Percentiles rank a stretch among this genome's conserved stretches.
Evolutionary conservation across 1,140 invertebrate genomes (phyloP).

Genomic region (Drosophila fuyamai): DNA sequence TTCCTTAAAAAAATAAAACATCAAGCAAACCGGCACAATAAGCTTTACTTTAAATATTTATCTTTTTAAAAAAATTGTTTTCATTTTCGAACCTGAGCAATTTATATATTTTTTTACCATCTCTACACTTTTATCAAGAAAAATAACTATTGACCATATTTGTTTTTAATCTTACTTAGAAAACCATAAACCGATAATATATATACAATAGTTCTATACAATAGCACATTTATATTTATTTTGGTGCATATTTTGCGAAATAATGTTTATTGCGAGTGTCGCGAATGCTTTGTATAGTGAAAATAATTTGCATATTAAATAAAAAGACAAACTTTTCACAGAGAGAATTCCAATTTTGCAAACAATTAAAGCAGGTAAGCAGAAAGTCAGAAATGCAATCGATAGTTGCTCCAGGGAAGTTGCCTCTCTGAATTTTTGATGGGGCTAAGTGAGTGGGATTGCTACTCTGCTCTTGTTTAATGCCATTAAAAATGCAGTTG

Average conservation of each 20-base stretch:
- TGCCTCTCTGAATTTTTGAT: not conserved
- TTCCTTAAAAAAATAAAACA: too few species aligned
- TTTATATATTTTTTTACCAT: too few species aligned
- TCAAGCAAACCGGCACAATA: too few species aligned
- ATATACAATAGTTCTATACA: too few species aligned
- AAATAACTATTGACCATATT: not conserved
- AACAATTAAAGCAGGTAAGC: conserved; percentile 10
- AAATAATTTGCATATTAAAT: conserved; percentile 53
- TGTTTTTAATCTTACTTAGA: not conserved
- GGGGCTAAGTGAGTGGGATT: not conserved
- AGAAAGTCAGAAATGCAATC: conserved; percentile 34
- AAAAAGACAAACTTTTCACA: conserved; percentile 13
- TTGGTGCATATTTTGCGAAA: not conserved
- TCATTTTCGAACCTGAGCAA: too few species aligned
- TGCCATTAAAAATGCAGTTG: conserved; percentile 75
- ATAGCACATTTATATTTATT: not conserved
- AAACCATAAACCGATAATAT: too few species aligned
- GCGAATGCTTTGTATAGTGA: conserved; percentile 15
- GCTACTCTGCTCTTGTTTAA: conserved; percentile 39
- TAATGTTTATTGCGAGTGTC: not conserved
- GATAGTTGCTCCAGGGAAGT: conserved; percentile 23
- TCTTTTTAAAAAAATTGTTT: not conserved
- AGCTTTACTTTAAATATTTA: too few species aligned
- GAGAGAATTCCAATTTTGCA: conserved; percentile 19
- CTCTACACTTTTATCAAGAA: too few species aligned